Evolutionary conservation across 2,797 vertebrate genomes (phyloP).

Genomic region (Sebastes itinus): DNA sequence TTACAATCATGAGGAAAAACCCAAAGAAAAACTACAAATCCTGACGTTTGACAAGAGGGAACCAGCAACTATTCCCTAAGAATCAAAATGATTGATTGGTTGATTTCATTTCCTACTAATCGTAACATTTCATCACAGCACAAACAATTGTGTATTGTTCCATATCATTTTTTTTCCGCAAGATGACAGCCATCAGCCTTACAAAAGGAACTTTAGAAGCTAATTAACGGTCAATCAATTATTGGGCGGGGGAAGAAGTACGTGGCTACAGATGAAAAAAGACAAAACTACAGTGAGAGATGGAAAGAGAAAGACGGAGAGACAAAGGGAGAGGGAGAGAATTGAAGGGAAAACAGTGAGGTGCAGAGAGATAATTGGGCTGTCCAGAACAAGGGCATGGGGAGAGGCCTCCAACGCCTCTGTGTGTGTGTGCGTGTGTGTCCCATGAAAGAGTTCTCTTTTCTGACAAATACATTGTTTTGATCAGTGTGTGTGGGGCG

Average conservation of each 20-base stretch:
- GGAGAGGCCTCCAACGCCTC: slow-evolving; percentile 74
- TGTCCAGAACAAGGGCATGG: slow-evolving; percentile 81
- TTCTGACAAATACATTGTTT: slow-evolving; percentile 81
- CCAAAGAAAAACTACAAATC: no score
- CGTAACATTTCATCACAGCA: not conserved
- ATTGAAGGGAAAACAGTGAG: slow-evolving; percentile 67
- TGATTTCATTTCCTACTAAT: not conserved
- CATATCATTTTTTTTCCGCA: rapidly evolving
- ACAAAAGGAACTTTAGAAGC: slow-evolving; percentile 6
- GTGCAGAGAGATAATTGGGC: slow-evolving; percentile 84
- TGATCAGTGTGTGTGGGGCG: slow-evolving; percentile 78
- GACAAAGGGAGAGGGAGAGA: slow-evolving; percentile 14
- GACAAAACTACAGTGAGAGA: slow-evolving; percentile 11
- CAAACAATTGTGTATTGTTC: no score
- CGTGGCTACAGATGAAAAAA: slow-evolving; percentile 15
- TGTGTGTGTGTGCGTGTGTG: slow-evolving; percentile 44
- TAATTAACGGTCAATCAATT: slow-evolving; percentile 47
- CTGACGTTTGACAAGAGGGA: not conserved
- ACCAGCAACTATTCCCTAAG: not conserved
- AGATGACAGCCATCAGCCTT: not conserved
- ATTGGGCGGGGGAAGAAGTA: not conserved
- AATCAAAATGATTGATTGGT: not conserved
- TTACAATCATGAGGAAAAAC: not conserved
- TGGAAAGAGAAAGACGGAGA: not conserved
- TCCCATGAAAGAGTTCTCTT: slow-evolving; percentile 76